Evolutionary conservation across 2,797 vertebrate genomes (phyloP), one percentile per base, ranked within the genome.

Genomic region (Gadopsis bispinosus): DNA sequence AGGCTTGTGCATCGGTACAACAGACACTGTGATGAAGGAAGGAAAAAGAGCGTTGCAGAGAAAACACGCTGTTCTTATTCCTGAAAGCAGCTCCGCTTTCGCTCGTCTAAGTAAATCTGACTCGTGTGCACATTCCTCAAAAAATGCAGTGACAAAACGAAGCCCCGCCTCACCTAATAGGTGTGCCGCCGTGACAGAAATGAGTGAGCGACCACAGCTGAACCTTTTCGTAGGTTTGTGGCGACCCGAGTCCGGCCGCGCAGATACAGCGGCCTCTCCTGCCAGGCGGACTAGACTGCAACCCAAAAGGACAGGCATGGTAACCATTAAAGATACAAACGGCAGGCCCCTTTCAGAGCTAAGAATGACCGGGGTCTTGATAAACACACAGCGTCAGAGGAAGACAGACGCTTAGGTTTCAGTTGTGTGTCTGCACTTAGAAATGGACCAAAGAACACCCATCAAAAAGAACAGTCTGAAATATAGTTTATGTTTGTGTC

Each of bases 1-100:
- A 17, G 87, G 80, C 19, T 61, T 87, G 70, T 75, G 78, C 67
- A 47, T 86, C 48, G 82, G 77, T 65, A 68, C 81, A 29, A 12
- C 47, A 17, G 59, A 68, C 19, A 19, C n/a, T 54, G 14, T 58
- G 33, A 33, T 9, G 12, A 50, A 71, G 20, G 50, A 20, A 33
- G 22, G 35, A 26, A 31, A 60, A 22, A 37, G 5, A 12, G 33
- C 22, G 19, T 8, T 22, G 2, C 56, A 41, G 35, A 53, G 65
- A 59, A 59, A 37, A 22, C 48, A 6, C 6, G 47, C 37, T 31
- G 3, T 6, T 41, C 16, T 31, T n/a, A 31, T 43, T 29, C 14
- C 47, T 10, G 53, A 67, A 37, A 82, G n/a, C 31, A 45, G 45
- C 5, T 77, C 73, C 2, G 68, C 66, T 59, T 7, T 67, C 8